A percentile compares a stretch with the other conserved stretches of the same genome.
These are phyloP conservation scores for Lophochroa leadbeateri DNA, from an alignment of 2,113 vertebrate genomes.

Conservation along the genomic window DNA sequence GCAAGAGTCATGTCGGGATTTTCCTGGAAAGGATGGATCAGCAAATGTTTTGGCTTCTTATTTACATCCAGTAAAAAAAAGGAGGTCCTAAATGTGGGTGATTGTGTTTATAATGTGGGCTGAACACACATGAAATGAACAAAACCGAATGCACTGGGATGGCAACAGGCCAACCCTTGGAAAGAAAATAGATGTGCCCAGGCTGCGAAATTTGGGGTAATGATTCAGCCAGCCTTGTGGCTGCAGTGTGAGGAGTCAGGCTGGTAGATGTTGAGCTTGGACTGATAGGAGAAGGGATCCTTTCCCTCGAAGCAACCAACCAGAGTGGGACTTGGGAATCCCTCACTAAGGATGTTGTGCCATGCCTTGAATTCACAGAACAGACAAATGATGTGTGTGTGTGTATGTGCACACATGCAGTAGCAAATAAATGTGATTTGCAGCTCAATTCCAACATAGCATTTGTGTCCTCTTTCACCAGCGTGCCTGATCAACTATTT, in stretches of 20 bases:
- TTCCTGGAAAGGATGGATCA: neutral
- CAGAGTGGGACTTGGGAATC: accelerated
- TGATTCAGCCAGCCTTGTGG: neutral
- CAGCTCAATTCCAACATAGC: neutral
- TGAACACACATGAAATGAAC: neutral
- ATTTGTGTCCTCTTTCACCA: neutral
- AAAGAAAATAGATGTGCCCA: neutral
- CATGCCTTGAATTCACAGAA: neutral
- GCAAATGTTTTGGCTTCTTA: neutral
- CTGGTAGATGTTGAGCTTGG: neutral
- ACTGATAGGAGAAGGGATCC: neutral
- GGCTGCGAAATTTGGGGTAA: neutral
- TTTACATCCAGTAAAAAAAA: neutral
- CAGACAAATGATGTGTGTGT: neutral
- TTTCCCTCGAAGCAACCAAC: neutral
- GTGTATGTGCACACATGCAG: neutral
- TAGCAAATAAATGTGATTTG: neutral
- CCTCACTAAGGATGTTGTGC: neutral
- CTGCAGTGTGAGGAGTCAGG: neutral
- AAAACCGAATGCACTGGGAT: no score
- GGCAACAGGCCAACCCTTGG: neutral
- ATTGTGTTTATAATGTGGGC: neutral
- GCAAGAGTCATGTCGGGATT: neutral
- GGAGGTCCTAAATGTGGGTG: neutral
- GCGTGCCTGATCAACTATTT: neutral